These are phyloP conservation scores for Probosciger aterrimus DNA, from an alignment of 2,113 vertebrate genomes.

Conservation along the genomic window DNA sequence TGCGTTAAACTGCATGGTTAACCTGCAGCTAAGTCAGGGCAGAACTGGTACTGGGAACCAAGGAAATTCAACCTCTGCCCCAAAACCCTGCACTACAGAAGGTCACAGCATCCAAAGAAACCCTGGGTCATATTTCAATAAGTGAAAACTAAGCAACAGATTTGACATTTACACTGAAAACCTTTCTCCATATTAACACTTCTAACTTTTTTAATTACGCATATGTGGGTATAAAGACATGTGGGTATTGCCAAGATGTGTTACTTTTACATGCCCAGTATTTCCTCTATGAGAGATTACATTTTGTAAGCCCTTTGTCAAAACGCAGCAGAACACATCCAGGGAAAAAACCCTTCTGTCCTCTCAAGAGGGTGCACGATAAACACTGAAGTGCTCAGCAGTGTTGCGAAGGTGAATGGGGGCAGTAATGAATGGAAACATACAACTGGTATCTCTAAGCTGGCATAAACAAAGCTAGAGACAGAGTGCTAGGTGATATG, in stretches of 20 bases:
- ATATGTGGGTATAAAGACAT: neutral
- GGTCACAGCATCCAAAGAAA: neutral
- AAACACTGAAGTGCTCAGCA: neutral
- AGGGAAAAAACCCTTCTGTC: neutral
- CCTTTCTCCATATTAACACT: neutral
- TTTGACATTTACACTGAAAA: neutral
- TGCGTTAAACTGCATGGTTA: neutral
- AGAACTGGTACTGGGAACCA: neutral
- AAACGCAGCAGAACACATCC: neutral
- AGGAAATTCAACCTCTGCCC: neutral
- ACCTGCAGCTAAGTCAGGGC: neutral
- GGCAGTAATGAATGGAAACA: slow-evolving; percentile 36
- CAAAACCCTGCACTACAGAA: neutral
- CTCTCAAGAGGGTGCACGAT: neutral
- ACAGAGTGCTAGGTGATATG: neutral
- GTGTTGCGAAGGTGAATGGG: neutral
- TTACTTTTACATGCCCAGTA: neutral
- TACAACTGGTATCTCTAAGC: neutral
- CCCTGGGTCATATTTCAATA: neutral
- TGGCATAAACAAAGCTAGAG: neutral
- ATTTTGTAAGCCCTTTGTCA: neutral
- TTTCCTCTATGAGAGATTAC: neutral
- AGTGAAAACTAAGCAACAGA: neutral
- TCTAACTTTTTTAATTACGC: neutral
- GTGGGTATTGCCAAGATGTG: neutral